Evolutionary conservation across 2,888 invertebrate genomes (phyloP).

Genomic region (Apantesis nais): DNA sequence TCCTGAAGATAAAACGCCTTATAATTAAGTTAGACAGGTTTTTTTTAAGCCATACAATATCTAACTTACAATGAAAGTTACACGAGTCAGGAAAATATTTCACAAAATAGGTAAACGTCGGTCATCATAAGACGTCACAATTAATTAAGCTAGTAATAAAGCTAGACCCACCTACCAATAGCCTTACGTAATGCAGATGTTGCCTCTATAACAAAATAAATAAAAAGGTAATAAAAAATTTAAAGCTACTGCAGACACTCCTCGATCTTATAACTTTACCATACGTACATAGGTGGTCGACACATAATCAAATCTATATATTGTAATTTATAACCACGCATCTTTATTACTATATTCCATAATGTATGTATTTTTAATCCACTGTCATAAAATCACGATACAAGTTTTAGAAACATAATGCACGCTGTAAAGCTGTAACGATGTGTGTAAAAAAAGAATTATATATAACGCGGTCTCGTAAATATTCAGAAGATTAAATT

Average conservation of each 20-base stretch:
- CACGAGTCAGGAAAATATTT: background rate
- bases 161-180: background rate
- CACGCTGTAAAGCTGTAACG: constrained; percentile 34
- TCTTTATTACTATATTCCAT: constrained; percentile 5
- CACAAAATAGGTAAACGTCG: background rate
- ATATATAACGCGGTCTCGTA: constrained; percentile 8
- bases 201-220: background rate
- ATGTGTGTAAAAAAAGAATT: constrained; percentile 17
- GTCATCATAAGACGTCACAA: no score
- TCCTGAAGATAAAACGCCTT: background rate
- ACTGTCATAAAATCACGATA: constrained; percentile 25
- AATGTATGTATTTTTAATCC: constrained; percentile 36
- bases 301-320: constrained; percentile 12
- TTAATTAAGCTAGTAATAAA: no score
- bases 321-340: constrained; percentile 10
- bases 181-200: no score
- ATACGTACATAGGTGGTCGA: constrained; percentile 7
- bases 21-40: background rate
- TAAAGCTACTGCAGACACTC: background rate
- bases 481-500: constrained; percentile 20
- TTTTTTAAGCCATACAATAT: background rate
- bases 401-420: constrained; percentile 24
- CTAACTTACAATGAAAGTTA: background rate
- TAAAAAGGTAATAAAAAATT: background rate
- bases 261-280: background rate